Evolutionary conservation across 2,888 invertebrate species (phyloP).

Genomic region (Cephus sareptanus): DNA sequence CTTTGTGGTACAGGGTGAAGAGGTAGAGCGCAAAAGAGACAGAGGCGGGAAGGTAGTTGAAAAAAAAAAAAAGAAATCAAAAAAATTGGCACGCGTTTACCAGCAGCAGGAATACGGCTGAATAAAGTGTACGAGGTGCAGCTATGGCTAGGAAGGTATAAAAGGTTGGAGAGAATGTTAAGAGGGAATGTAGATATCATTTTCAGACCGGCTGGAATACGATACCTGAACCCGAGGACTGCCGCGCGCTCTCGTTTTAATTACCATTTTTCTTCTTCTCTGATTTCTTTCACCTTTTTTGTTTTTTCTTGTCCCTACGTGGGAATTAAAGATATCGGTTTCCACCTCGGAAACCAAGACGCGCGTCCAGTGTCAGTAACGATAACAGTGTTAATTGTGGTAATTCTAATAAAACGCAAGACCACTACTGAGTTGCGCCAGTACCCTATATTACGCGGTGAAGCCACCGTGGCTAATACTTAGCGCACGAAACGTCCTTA

Average conservation of each 20-base stretch:
- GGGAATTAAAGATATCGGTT: slow-evolving; percentile 46
- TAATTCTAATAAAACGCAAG: no score
- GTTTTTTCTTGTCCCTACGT: slow-evolving; percentile 5
- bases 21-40: background rate
- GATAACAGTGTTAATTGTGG: no score
- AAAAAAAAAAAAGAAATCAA: background rate
- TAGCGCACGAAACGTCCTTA: no score
- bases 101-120: slow-evolving; percentile 16
- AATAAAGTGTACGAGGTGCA: slow-evolving; percentile 12
- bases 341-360: slow-evolving; percentile 23
- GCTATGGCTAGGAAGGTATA: background rate
- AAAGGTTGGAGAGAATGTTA: slow-evolving; percentile 15
- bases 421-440: no score
- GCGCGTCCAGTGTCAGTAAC: background rate
- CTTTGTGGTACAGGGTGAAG: background rate
- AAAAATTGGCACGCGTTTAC: slow-evolving; percentile 32
- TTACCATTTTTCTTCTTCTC: slow-evolving; percentile 56
- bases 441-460: no score
- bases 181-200: slow-evolving; percentile 39
- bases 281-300: slow-evolving; percentile 43
- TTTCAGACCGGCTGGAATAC: slow-evolving; percentile 54
- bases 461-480: no score
- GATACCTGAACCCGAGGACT: slow-evolving; percentile 47
- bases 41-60: background rate
- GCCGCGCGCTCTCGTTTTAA: slow-evolving; percentile 51